phyloP scores from a whole-genome alignment of 2,113 vertebrate genomes.

The Strix uralensis region DNA sequence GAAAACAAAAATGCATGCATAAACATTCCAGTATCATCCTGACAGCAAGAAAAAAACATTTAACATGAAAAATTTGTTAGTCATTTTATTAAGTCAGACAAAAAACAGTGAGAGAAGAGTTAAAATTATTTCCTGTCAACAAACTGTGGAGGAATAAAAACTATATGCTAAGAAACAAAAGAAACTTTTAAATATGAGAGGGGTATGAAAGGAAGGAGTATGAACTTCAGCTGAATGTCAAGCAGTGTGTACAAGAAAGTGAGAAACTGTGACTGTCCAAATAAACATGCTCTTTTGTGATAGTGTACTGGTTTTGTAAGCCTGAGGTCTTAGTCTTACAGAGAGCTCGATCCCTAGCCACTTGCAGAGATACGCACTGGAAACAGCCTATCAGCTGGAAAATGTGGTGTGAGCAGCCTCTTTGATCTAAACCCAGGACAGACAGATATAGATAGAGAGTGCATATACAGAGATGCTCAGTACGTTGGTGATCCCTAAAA shows the following conservation, averaged over 20 bases:
- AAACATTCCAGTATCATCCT: neutral
- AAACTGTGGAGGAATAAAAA: neutral
- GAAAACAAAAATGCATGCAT: neutral
- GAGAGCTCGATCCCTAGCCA: neutral
- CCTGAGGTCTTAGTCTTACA: neutral
- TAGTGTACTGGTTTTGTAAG: neutral
- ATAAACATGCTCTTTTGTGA: neutral
- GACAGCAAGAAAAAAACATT: neutral
- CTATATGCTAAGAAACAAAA: neutral
- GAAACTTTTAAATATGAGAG: neutral
- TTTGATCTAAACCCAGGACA: neutral
- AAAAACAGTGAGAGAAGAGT: neutral
- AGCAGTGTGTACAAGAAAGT: neutral
- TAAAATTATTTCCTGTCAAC: neutral
- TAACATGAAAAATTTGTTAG: neutral
- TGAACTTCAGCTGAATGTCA: neutral
- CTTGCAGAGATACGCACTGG: no score
- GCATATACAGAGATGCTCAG: neutral
- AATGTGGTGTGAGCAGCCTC: neutral
- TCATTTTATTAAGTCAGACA: neutral
- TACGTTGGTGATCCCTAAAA: neutral
- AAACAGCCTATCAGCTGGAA: neutral
- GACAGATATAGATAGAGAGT: neutral
- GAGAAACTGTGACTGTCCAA: neutral
- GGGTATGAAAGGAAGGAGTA: neutral